A percentile compares a stretch with the other conserved stretches of the same genome.
These are phyloP conservation scores for Anseranas semipalmata DNA, from an alignment of 2,113 vertebrate species.

Conservation along the genomic window DNA sequence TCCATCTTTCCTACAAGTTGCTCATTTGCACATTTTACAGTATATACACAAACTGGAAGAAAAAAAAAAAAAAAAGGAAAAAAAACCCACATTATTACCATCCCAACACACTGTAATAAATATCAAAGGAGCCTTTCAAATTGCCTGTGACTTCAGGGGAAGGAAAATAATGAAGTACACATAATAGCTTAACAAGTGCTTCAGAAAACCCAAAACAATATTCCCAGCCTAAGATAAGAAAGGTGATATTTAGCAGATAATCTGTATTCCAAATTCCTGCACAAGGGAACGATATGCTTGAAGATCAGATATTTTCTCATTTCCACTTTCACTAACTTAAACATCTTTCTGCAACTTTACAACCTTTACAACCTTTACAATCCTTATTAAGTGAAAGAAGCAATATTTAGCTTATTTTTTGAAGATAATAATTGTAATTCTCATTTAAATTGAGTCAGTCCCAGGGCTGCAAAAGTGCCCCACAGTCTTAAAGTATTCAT, in stretches of 20 bases:
- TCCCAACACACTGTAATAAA: not conserved
- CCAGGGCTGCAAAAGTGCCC: not conserved
- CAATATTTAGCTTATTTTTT: not conserved
- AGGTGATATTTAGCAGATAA: not conserved
- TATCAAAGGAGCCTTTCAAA: not conserved
- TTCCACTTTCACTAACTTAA: not conserved
- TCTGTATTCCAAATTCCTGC: not conserved
- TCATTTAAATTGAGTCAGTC: not conserved
- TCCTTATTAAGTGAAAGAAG: not conserved
- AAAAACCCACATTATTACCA: rapidly evolving
- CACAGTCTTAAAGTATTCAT: not conserved
- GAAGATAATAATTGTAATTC: not conserved
- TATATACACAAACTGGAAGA: not conserved
- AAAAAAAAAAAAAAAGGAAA: not conserved
- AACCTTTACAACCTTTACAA: not conserved
- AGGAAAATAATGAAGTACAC: not conserved
- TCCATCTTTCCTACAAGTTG: not conserved
- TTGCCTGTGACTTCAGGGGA: not conserved
- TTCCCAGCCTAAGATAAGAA: not conserved
- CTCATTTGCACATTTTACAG: not conserved
- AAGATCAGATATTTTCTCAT: not conserved
- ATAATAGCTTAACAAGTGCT: not conserved
- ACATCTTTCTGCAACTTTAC: not conserved
- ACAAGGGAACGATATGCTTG: not conserved
- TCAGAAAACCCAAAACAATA: not conserved